Base-by-base conservation (phyloP, 2,797 vertebrate species). In the Harpagifer antarcticus region DNA sequence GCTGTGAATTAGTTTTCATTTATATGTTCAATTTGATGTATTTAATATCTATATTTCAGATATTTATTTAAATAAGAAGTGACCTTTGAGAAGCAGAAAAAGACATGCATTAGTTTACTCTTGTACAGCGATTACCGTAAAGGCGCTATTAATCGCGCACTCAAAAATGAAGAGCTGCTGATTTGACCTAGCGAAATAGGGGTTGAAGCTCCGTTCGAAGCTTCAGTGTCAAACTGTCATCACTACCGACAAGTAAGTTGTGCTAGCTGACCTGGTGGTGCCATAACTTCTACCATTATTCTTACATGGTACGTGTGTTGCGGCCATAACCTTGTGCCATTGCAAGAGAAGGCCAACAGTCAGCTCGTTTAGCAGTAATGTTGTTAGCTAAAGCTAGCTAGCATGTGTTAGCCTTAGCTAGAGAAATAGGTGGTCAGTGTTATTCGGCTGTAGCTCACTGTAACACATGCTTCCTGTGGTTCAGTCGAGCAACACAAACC, bases 231-330 rank as follows among this genome's bases (percentile, higher is more conserved):
- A n/a, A n/a, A n/a, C n/a, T n/a, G n/a, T n/a, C n/a, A n/a, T n/a
- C n/a, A n/a, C n/a, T n/a, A 1, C 42, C 52, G 40, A 45, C 9
- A 81, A 50, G 88, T 88, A 82, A 84, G 82, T 85, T 43, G 23
- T 54, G 27, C 0, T 14, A 14, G 64, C 78, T n/a, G 68, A 8
- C 11, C 15, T 2, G 17, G 13, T 3, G 19, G 2, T 43, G 70
- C 0, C 16, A 66, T 23, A 40, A 31, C 17, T 0, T 37, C 42
- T 45, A 0, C 5, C 9, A 17, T 0, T 67, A 13, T 40, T 19
- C 33, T 33, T 40, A 8, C 17, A 65, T 33, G 69, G 66, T 76
- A 70, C 12, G 69, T 79, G 60, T 59, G 12, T 0, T 42, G 13
- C 31, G 42, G 9, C 9, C 16, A 15, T 47, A 10, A 5, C 2